Conservation (phyloP, 1,140 invertebrate genomes). For the Marisa cornuarietis region DNA sequence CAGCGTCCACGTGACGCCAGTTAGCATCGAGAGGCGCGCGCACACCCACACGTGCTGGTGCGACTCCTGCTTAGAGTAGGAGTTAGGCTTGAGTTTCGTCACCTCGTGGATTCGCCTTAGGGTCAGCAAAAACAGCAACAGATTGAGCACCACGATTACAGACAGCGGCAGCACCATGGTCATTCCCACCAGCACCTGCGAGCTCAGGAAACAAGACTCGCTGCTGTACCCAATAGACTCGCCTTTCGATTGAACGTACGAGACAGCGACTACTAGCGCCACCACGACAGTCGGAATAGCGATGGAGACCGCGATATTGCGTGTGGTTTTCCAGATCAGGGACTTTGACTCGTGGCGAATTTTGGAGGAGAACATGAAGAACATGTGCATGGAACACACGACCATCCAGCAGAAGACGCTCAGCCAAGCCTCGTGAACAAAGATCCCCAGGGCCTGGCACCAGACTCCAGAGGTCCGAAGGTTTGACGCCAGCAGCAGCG, state of each 20-base stretch:
- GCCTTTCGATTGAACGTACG: too few species aligned
- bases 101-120: conserved; percentile 23
- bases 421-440: too few species aligned
- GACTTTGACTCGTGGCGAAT: neutral
- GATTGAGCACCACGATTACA: conserved; percentile 25
- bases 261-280: too few species aligned
- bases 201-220: conserved; percentile 27
- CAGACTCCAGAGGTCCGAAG: neutral
- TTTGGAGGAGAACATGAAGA: too few species aligned
- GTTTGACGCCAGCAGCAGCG: too few species aligned
- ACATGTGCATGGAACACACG: too few species aligned
- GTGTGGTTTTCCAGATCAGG: too few species aligned
- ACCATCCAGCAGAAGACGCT: too few species aligned
- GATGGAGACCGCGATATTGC: too few species aligned
- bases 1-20: conserved; percentile 70
- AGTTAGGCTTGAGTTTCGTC: neutral
- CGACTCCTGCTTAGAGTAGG: neutral
- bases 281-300: too few species aligned
- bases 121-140: conserved; percentile 28
- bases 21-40: conserved; percentile 53
- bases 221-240: conserved; percentile 23
- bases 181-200: conserved; percentile 11
- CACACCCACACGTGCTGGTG: conserved; percentile 25
- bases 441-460: too few species aligned
- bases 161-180: conserved; percentile 24